Evolutionary conservation across 1,140 invertebrate genomes (phyloP), one percentile per base, ranked within the genome.

Genomic region (Drosophila sp.): DNA sequence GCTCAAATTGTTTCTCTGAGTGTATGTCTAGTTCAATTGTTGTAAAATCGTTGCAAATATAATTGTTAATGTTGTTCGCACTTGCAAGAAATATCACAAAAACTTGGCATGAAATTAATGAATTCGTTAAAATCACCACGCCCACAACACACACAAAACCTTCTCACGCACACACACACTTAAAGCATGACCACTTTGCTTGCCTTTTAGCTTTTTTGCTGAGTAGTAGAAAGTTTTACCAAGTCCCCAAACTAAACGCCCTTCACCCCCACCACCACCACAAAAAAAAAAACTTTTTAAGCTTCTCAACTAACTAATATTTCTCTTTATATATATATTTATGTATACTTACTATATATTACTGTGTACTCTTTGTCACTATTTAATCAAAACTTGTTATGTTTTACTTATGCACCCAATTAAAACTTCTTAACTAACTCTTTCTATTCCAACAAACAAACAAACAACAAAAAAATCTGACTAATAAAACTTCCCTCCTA

Each of bases 101-200:
- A 60, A 50, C 44, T 64, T 76, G 73, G 73, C 66, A 76, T 76
- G 73, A 60, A 76, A 70, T 76, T 76, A 70, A 70, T 54, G 57
- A 76, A 76, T 63, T 76, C 72, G 33, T 27, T 62, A 30, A 66
- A 38, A 32, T 41, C 56, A 41, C 72, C 69, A 67, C 17, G 35
- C 41, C 56, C 61, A 66, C 54, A 38, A 40, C 41, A n/a, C 54
- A 50, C 32, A 17, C 54, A 10, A n/a, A n/a, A n/a, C n/a, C n/a
- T n/a, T n/a, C n/a, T n/a, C 35, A 7, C 41, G 23, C 5, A 23
- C 41, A 25, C 41, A 25, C 17, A 47, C 23, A 27, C 44, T 50
- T 50, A 8, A 27, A 50, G 44, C 44, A 50, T 50, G 44, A 10
- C 44, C 44, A 50, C 25, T 50, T 50, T 50, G 44, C 44, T 23